These are phyloP conservation scores for Scalopus aquaticus DNA, from an alignment of 2,113 vertebrate genomes.

Conservation along the genomic window DNA sequence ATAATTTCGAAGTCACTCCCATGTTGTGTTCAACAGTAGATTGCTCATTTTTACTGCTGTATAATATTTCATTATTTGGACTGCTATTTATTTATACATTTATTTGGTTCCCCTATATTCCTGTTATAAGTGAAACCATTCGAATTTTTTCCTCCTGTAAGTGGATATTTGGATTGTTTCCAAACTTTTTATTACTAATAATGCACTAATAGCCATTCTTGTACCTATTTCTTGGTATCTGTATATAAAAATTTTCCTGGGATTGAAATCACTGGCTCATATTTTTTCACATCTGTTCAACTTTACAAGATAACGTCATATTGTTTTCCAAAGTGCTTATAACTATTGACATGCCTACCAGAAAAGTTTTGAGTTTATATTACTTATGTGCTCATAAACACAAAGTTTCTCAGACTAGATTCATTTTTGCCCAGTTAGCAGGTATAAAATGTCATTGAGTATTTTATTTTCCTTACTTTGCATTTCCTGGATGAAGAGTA, in stretches of 20 bases:
- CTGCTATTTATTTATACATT: background rate
- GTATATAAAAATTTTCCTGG: background rate
- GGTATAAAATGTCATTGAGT: background rate
- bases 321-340: background rate
- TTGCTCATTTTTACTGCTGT: background rate
- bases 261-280: background rate
- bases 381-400: background rate
- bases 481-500: background rate
- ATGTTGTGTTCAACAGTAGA: background rate
- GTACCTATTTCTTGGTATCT: background rate
- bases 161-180: background rate
- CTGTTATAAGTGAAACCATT: too few species aligned
- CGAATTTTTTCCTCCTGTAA: background rate
- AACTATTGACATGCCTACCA: background rate
- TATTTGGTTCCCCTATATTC: too few species aligned
- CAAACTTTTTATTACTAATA: background rate
- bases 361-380: background rate
- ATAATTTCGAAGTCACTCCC: background rate
- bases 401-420: background rate
- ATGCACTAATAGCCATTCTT: background rate
- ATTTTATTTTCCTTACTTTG: constrained; percentile 1
- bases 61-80: background rate
- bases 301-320: background rate
- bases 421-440: background rate
- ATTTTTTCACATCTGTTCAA: background rate